A percentile compares a stretch with the other conserved stretches of the same genome.
These are phyloP conservation scores for Leptinotarsa rubiginosa DNA, from an alignment of 2,888 invertebrate genomes.

Conservation along the genomic window DNA sequence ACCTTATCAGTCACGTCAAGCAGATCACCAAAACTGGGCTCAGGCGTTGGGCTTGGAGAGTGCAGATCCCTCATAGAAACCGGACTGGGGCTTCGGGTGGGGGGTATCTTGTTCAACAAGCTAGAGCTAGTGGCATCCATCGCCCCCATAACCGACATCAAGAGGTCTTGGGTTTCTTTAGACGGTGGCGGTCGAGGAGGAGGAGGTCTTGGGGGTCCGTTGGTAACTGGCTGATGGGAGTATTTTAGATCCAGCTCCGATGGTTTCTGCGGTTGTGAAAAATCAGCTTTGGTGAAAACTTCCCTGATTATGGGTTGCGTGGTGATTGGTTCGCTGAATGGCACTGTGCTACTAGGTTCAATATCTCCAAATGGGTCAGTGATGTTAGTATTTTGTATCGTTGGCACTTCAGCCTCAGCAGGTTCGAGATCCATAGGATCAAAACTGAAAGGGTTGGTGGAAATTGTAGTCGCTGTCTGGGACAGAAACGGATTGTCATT, in stretches of 20 bases:
- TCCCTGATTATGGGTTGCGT: conserved; percentile 20
- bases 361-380: conserved; percentile 26
- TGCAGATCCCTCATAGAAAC: conserved; percentile 85
- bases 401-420: conserved; percentile 53
- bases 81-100: conserved; percentile 88
- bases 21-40: conserved; percentile 73
- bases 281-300: conserved; percentile 23
- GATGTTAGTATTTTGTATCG: background rate
- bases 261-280: conserved; percentile 62
- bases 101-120: conserved; percentile 84
- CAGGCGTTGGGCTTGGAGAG: conserved; percentile 87
- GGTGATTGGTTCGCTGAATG: conserved; percentile 39
- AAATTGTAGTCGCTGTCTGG: conserved; percentile 54
- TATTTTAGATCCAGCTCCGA: conserved; percentile 64
- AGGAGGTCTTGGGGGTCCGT: conserved; percentile 54
- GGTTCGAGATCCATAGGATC: conserved; percentile 64
- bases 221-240: conserved; percentile 53
- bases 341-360: background rate
- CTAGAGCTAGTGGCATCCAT: conserved; percentile 90
- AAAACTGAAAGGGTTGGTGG: conserved; percentile 77
- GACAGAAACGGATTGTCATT: conserved; percentile 80
- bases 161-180: conserved; percentile 85
- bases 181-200: conserved; percentile 75
- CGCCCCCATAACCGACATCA: conserved; percentile 87
- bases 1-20: conserved; percentile 71